Conservation (phyloP, 2,888 invertebrate species). For the Machimus atricapillus region DNA sequence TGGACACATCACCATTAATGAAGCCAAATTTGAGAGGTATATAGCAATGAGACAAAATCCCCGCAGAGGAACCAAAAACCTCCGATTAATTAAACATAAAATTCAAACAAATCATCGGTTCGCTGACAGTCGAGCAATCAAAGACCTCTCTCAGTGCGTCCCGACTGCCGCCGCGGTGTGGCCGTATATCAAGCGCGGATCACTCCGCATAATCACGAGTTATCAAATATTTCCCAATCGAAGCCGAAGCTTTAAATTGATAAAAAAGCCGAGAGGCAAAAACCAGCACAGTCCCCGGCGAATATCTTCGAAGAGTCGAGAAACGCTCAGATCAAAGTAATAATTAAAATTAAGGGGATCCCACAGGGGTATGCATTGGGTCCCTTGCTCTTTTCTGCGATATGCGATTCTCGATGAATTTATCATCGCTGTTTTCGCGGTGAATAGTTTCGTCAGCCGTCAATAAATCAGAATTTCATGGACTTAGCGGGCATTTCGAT, state of each 20-base stretch:
- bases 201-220: conserved; percentile 31
- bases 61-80: conserved; percentile 28
- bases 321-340: background rate
- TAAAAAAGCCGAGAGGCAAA: background rate
- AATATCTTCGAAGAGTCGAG: conserved; percentile 23
- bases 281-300: background rate
- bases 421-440: conserved; percentile 18
- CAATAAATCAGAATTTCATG: conserved; percentile 37
- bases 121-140: conserved; percentile 42
- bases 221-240: conserved; percentile 38
- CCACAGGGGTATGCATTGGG: conserved; percentile 12
- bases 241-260: conserved; percentile 19
- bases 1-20: conserved; percentile 41
- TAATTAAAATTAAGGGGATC: background rate
- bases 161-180: conserved; percentile 2
- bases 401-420: conserved; percentile 20
- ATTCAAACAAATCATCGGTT: conserved; percentile 45
- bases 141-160: conserved; percentile 32
- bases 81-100: conserved; percentile 47
- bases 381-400: background rate
- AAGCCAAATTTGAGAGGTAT: background rate
- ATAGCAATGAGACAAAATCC: background rate
- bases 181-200: conserved; percentile 29
- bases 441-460: conserved; percentile 21
- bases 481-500: conserved; percentile 22